Evolutionary conservation across 2,797 vertebrate species (phyloP).

Genomic region (Euphonia xanthogaster): DNA sequence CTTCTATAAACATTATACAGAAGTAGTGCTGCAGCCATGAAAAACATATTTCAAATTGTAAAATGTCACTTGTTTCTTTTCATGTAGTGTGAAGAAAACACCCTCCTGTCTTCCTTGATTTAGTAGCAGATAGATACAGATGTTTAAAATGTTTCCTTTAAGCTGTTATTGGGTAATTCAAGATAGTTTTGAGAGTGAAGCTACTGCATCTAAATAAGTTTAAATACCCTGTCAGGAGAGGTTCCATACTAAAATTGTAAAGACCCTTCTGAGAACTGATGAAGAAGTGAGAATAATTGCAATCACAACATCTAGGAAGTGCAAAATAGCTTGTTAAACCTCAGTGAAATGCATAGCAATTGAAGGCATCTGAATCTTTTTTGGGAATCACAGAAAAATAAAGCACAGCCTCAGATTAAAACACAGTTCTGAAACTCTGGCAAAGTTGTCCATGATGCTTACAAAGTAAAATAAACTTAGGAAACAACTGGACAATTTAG

Average conservation of each 20-base stretch:
- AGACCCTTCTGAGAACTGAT: slow-evolving; percentile 27
- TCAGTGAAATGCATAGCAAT: not conserved
- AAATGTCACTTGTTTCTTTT: not conserved
- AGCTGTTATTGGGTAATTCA: not conserved
- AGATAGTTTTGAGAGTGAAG: not conserved
- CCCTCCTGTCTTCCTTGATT: not conserved
- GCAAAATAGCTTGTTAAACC: slow-evolving; percentile 54
- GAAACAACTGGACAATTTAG: not conserved
- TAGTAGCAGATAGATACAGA: not conserved
- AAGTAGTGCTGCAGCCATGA: not conserved
- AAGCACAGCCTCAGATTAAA: not conserved
- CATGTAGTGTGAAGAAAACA: not conserved
- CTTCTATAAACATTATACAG: not conserved
- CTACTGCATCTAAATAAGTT: slow-evolving; percentile 3
- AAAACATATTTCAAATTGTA: not conserved
- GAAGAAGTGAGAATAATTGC: slow-evolving; percentile 65
- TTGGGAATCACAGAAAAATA: not conserved
- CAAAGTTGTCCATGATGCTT: not conserved
- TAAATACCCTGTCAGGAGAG: slow-evolving; percentile 34
- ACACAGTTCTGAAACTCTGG: not conserved
- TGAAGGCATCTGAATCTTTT: not conserved
- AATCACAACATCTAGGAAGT: slow-evolving; percentile 67
- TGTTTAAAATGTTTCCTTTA: slow-evolving; percentile 1
- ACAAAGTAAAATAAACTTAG: not conserved
- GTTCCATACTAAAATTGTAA: slow-evolving; percentile 40